Conservation (phyloP, 2,113 vertebrate genomes). For the Acrocephalus kingi region DNA sequence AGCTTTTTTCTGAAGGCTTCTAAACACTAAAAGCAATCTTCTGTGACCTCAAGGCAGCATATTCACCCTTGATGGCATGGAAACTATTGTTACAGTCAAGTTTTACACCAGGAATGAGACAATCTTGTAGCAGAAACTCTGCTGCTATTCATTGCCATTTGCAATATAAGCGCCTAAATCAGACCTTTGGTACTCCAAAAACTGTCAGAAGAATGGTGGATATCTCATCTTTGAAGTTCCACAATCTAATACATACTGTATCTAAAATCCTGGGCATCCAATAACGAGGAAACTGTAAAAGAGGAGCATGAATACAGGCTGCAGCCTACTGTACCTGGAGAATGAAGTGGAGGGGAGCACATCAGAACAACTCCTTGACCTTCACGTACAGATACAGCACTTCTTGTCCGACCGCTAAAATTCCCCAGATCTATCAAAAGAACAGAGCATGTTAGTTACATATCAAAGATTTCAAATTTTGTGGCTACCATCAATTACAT, state of each 20-base stretch:
- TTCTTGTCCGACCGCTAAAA: slow-evolving; percentile 88
- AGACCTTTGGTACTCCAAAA: not conserved
- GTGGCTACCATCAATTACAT: not conserved
- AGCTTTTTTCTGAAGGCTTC: not conserved
- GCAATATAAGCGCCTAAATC: not conserved
- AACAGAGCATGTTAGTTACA: slow-evolving; percentile 53
- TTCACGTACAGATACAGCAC: slow-evolving; percentile 92
- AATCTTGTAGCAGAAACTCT: not conserved
- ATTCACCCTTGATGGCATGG: not conserved
- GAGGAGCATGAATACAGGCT: not conserved
- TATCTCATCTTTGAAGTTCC: not conserved
- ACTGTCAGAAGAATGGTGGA: not conserved
- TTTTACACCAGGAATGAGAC: not conserved
- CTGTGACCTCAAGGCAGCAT: not conserved
- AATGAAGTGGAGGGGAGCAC: slow-evolving; percentile 92
- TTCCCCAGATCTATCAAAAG: slow-evolving; percentile 87
- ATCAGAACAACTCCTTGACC: slow-evolving; percentile 96
- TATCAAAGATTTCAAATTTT: not conserved
- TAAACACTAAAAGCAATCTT: not conserved
- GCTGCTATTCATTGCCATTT: not conserved
- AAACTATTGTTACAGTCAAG: not conserved
- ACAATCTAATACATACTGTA: not conserved
- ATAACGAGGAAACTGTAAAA: not conserved
- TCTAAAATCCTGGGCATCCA: not conserved
- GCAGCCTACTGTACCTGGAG: slow-evolving; percentile 83